Evolutionary conservation across 2,797 vertebrate species (phyloP).

Genomic region (Graptemys geographica): DNA sequence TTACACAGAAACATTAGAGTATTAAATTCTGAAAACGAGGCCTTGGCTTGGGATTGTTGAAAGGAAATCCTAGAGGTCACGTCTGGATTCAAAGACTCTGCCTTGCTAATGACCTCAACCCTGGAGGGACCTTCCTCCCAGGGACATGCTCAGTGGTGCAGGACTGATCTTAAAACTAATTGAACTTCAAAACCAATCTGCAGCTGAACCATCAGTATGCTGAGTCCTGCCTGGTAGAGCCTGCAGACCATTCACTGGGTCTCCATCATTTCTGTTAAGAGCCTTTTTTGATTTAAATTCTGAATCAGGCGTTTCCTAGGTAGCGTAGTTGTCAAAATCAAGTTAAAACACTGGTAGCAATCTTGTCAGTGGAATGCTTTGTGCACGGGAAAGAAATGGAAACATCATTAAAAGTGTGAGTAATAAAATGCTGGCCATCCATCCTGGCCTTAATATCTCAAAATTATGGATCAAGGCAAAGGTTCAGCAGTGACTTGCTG

Average conservation of each 20-base stretch:
- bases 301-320: rapidly evolving
- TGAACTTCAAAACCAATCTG: neutral
- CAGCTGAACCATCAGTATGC: rapidly evolving
- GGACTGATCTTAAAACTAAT: rapidly evolving
- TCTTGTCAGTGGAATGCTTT: rapidly evolving
- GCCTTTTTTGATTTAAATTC: neutral
- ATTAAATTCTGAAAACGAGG: conserved; percentile 24
- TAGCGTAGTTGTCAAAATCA: rapidly evolving
- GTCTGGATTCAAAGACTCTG: conserved; percentile 4
- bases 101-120: neutral
- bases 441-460: neutral
- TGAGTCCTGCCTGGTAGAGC: rapidly evolving
- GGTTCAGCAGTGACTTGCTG: rapidly evolving
- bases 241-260: neutral
- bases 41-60: neutral
- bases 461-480: neutral
- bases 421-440: neutral
- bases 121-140: neutral
- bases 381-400: rapidly evolving
- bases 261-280: neutral
- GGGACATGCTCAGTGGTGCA: rapidly evolving
- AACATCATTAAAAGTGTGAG: rapidly evolving
- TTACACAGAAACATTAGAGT: neutral
- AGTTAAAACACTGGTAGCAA: rapidly evolving
- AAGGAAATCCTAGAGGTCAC: neutral